Evolutionary conservation across 2,113 vertebrate genomes (phyloP).

Genomic region (Seriola dumerili): DNA sequence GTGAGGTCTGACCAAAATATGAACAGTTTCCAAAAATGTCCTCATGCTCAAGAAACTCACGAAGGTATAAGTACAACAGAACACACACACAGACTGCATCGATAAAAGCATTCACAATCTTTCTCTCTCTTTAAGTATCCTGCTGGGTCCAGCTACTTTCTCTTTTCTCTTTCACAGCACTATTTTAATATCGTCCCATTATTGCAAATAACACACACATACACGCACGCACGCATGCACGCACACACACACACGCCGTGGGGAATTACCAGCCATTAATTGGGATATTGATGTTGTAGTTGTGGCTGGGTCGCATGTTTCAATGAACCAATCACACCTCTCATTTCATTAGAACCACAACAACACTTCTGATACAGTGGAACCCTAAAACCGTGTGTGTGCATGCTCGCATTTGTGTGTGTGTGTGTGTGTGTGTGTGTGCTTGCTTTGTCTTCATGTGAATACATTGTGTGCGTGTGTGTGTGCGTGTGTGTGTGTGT

Average conservation of each 20-base stretch:
- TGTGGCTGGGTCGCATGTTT: conserved; percentile 36
- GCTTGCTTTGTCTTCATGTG: conserved; percentile 52
- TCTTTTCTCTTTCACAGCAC: conserved; percentile 22
- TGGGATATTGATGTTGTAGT: conserved; percentile 44
- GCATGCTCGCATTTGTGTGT: background rate
- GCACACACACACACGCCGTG: conserved; percentile 10
- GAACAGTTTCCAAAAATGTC: background rate
- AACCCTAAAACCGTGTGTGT: background rate
- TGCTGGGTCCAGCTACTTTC: conserved; percentile 19
- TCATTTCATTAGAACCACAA: conserved; percentile 9
- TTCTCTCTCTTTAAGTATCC: conserved; percentile 6
- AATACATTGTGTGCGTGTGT: conserved; percentile 31
- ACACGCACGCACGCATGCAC: background rate
- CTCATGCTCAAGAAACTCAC: background rate
- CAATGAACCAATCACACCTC: conserved; percentile 37
- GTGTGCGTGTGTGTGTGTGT: conserved; percentile 40
- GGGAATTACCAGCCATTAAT: conserved; percentile 44
- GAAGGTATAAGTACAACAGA: background rate
- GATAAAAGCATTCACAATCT: background rate
- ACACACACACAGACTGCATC: background rate
- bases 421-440: conserved; percentile 21
- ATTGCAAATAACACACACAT: background rate
- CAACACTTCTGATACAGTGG: background rate
- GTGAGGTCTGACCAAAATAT: background rate
- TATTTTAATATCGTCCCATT: conserved; percentile 38